Percentiles rank a stretch among this genome's conserved stretches.
phyloP scores from a whole-genome alignment of 2,797 vertebrate species.

The Acanthopagrus latus region DNA sequence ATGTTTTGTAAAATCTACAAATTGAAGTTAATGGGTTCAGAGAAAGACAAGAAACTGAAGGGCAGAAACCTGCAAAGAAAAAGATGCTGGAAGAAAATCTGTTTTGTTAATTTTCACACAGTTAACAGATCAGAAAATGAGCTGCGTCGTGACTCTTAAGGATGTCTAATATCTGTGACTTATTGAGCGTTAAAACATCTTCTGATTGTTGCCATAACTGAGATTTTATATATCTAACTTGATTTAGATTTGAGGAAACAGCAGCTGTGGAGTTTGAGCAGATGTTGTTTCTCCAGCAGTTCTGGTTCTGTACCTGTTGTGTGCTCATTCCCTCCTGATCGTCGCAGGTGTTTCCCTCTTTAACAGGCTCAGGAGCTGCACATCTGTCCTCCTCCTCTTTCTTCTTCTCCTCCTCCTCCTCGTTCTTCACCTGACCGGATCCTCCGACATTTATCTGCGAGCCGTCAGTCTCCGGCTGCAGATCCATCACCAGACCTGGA shows the following conservation, averaged over 20 bases:
- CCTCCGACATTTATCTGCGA: conserved; percentile 10
- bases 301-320: conserved; percentile 76
- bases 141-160: background rate
- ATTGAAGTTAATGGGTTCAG: background rate
- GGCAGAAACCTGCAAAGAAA: no score
- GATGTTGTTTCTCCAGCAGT: background rate
- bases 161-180: no score
- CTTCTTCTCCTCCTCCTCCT: conserved; percentile 6
- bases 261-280: background rate
- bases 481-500: conserved; percentile 10
- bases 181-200: no score
- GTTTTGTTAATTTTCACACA: conserved; percentile 1
- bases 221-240: no score
- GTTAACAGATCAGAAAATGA: no score
- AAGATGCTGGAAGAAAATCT: no score
- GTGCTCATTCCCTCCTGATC: conserved; percentile 74
- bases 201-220: no score
- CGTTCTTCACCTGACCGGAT: conserved; percentile 31
- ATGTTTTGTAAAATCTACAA: background rate
- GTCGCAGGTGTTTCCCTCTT: conserved; percentile 51
- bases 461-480: conserved; percentile 50
- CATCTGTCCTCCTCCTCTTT: background rate
- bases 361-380: conserved; percentile 31
- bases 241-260: background rate
- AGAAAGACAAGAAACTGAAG: background rate